Evolutionary conservation across 2,113 vertebrate species (phyloP).

Genomic region (Pteruthius melanotis): DNA sequence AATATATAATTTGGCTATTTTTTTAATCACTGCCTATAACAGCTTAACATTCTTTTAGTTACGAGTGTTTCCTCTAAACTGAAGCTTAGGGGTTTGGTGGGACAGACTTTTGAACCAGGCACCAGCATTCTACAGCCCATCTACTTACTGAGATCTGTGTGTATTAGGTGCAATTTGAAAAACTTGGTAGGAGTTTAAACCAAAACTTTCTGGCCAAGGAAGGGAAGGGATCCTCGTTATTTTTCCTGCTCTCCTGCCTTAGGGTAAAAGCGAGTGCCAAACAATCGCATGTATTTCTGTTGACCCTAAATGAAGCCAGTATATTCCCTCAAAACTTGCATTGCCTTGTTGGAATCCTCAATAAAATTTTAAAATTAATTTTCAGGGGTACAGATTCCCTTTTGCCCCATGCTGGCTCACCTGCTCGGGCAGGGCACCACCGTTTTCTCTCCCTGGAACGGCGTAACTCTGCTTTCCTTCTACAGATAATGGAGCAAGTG

Average conservation of each 20-base stretch:
- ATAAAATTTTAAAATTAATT: not conserved
- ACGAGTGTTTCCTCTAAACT: not conserved
- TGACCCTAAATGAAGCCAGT: not conserved
- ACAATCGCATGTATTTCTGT: not conserved
- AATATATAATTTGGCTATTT: not conserved
- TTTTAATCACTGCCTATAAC: not conserved
- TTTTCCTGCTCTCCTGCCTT: not conserved
- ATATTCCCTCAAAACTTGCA: not conserved
- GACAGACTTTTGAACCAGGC: not conserved
- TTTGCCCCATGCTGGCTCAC: not conserved
- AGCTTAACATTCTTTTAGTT: not conserved
- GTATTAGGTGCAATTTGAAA: not conserved
- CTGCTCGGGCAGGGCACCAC: not conserved
- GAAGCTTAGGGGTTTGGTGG: not conserved
- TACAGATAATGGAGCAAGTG: not conserved
- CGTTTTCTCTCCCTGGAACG: not conserved
- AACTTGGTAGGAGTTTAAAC: not conserved
- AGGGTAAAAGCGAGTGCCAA: not conserved
- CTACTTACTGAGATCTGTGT: not conserved
- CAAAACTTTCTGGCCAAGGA: not conserved
- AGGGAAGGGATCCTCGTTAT: not conserved
- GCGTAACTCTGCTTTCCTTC: not conserved
- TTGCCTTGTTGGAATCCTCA: not conserved
- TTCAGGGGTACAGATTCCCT: not conserved
- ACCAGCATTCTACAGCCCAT: not conserved